A percentile compares a stretch with the other conserved stretches of the same genome.
Conservation (phyloP, 2,797 vertebrate genomes). For the Coracias cyanogaster region DNA sequence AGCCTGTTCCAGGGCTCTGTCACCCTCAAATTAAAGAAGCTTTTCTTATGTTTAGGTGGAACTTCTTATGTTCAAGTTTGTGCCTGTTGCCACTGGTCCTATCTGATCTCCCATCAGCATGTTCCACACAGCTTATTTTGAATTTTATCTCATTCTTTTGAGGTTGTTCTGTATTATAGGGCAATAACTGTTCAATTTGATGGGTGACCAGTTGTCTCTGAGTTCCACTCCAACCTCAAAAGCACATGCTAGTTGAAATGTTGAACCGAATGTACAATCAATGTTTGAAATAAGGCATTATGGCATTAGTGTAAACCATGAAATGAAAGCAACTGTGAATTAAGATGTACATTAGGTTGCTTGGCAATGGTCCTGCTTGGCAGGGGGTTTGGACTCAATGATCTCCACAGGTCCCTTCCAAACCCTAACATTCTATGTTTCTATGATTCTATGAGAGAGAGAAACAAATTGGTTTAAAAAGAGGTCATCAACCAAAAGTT, state of each 20-base stretch:
- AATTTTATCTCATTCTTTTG: neutral
- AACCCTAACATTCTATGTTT: too few relatives aligned
- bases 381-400: too few relatives aligned
- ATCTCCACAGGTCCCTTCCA: too few relatives aligned
- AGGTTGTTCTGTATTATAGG: neutral
- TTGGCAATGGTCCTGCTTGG: too few relatives aligned
- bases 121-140: neutral
- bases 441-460: too few relatives aligned
- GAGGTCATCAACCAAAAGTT: neutral
- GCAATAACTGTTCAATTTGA: neutral
- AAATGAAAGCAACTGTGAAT: neutral
- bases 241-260: neutral
- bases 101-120: neutral
- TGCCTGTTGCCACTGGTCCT: neutral
- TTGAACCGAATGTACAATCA: neutral
- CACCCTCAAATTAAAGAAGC: neutral
- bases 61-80: neutral
- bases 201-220: neutral
- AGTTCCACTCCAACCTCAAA: neutral
- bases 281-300: neutral
- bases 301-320: neutral
- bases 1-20: neutral
- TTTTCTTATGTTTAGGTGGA: neutral
- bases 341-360: neutral
- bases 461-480: neutral